Conservation (phyloP, 2,797 vertebrate genomes). For the Furcifer pardalis region DNA sequence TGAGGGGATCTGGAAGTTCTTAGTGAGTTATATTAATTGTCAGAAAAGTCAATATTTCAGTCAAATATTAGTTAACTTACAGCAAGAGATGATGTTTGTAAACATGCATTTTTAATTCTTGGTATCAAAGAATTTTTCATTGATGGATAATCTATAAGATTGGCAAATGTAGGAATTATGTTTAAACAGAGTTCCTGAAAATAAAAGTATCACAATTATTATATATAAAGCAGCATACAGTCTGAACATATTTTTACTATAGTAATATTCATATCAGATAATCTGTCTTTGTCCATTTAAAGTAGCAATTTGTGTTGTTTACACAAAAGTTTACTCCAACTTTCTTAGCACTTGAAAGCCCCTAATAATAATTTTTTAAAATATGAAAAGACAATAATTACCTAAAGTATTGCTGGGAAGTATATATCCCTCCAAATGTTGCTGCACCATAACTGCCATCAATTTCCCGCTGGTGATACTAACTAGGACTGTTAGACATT, state of each 20-base stretch:
- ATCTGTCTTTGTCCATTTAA: neutral
- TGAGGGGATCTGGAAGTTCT: neutral
- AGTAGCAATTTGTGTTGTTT: neutral
- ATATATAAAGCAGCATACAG: neutral
- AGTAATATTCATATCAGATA: neutral
- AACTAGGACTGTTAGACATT: neutral
- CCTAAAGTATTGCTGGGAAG: neutral
- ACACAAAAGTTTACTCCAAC: neutral
- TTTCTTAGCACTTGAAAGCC: neutral
- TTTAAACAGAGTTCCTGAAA: constrained; percentile 95
- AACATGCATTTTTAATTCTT: constrained; percentile 93
- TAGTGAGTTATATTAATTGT: neutral
- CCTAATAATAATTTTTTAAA: neutral
- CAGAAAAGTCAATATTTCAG: neutral
- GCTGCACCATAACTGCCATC: neutral
- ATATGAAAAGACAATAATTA: neutral
- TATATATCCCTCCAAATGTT: neutral
- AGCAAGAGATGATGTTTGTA: constrained; percentile 97
- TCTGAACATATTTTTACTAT: neutral
- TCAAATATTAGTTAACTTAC: constrained; percentile 81
- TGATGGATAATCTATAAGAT: constrained; percentile 98
- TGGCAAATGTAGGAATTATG: constrained; percentile 98
- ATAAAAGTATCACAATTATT: constrained; percentile 48
- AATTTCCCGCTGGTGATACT: neutral
- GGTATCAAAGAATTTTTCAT: constrained; percentile 99